Evolutionary conservation across 2,113 vertebrate genomes (phyloP), one percentile per base, ranked within the genome.

Genomic region (Prietella phreatophila): DNA sequence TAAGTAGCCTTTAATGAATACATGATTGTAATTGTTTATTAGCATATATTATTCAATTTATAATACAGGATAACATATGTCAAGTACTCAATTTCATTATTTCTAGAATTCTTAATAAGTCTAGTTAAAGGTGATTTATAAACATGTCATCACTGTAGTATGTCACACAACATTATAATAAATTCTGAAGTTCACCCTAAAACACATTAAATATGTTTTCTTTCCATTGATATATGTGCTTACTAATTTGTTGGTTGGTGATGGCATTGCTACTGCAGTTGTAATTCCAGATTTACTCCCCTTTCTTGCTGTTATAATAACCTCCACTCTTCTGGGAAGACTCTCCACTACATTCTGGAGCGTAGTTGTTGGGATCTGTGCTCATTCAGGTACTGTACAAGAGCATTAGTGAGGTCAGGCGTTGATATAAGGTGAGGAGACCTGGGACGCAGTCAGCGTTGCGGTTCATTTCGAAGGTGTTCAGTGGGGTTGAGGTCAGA

Each of bases 101-200:
- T 80, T 80, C 7, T 56, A 33, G 78, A 80, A 80, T 80, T 81
- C n/a, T 27, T 82, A 61, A 82, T 82, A 60, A 13, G 20, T 39
- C 56, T 82, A 39, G 20, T 7, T 82, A 61, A 61, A 39, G 11
- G 58, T 61, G 33, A 82, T 42, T 82, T 61, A 82, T 82, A 82
- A 39, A 61, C 56, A 60, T 82, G 80, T 61, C 56, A 61, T 60
- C 17, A 27, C 20, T 25, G 10, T 15, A 27, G 56, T 6, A 61
- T 82, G 80, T 42, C 80, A 61, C 10, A 15, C 42, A 33, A 13
- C 56, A 82, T 82, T 25, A 39, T 27, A 36, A 61, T 27, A 27
- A 60, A 61, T 61, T 82, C 5, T 39, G 13, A 82, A 55, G 19
- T 33, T 27, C 33, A 20, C 30, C 30, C 80, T 60, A 30, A 60